Conservation (phyloP, 2,888 invertebrate species). For the Zygothrica quintamaculata region DNA sequence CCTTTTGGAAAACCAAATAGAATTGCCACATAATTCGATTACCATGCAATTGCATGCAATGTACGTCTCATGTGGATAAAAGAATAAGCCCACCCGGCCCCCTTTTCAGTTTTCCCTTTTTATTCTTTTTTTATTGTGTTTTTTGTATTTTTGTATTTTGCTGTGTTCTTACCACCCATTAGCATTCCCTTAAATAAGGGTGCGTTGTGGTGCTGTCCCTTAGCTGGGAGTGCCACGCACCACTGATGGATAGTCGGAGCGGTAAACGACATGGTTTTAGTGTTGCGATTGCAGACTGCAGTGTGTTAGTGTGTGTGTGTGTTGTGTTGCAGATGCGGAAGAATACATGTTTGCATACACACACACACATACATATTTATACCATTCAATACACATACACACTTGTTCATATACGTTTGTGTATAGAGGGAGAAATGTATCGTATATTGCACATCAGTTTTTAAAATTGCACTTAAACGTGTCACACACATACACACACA, state of each 20-base stretch:
- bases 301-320: too few relatives aligned
- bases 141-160: too few relatives aligned
- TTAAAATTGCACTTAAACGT: constrained; percentile 54
- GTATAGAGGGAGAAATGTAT: constrained; percentile 17
- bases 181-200: neutral
- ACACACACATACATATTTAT: constrained; percentile 3
- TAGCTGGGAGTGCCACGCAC: constrained; percentile 37
- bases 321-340: neutral
- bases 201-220: neutral
- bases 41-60: constrained; percentile 62
- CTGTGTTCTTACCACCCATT: neutral
- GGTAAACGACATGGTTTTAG: constrained; percentile 42
- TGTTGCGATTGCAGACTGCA: neutral
- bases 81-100: constrained; percentile 29
- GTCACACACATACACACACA: constrained; percentile 41
- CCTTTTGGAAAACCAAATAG: constrained; percentile 27
- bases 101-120: too few relatives aligned
- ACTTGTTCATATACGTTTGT: constrained; percentile 8
- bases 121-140: too few relatives aligned
- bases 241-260: constrained; percentile 40
- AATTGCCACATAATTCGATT: constrained; percentile 76
- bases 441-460: constrained; percentile 30
- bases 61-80: constrained; percentile 45
- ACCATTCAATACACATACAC: constrained; percentile 5
- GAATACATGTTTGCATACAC: constrained; percentile 20